These are phyloP conservation scores for Mormoops blainvillei DNA, from an alignment of 2,113 vertebrate species.

Conservation along the genomic window DNA sequence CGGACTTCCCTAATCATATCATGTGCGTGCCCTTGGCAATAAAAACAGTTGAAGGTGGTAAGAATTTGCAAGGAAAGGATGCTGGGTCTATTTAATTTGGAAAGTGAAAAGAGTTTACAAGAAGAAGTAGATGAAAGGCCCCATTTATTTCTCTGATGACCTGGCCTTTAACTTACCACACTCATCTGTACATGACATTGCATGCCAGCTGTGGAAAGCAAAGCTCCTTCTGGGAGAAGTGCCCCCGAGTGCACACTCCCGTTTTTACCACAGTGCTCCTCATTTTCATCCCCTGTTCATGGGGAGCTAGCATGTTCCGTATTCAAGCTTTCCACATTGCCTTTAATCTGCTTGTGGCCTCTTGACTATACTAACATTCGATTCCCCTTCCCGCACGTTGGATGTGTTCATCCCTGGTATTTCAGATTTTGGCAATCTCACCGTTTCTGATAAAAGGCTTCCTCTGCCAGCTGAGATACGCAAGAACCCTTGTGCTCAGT, in stretches of 20 bases:
- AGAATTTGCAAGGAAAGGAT: not conserved
- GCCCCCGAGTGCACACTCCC: not conserved
- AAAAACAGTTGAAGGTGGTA: not conserved
- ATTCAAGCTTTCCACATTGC: not conserved
- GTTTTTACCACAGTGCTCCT: not conserved
- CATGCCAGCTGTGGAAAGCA: not conserved
- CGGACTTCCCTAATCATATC: not conserved
- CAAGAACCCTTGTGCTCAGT: not conserved
- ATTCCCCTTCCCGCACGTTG: not conserved
- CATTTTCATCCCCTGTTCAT: not conserved
- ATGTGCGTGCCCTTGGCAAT: not conserved
- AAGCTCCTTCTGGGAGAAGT: not conserved
- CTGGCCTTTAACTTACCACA: not conserved
- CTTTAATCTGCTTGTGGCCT: not conserved
- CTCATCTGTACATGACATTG: not conserved
- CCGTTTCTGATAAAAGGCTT: not conserved
- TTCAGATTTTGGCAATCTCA: not conserved
- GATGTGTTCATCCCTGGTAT: not conserved
- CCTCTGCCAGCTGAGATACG: not conserved
- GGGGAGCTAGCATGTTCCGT: not conserved
- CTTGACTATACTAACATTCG: not conserved
- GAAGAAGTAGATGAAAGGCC: not conserved
- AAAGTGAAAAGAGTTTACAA: not conserved
- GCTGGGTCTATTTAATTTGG: not conserved
- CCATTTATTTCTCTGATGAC: not conserved